A percentile compares a stretch with the other conserved stretches of the same genome.
Evolutionary conservation across 2,797 vertebrate genomes (phyloP).

Genomic region (Aphelocoma californica): DNA sequence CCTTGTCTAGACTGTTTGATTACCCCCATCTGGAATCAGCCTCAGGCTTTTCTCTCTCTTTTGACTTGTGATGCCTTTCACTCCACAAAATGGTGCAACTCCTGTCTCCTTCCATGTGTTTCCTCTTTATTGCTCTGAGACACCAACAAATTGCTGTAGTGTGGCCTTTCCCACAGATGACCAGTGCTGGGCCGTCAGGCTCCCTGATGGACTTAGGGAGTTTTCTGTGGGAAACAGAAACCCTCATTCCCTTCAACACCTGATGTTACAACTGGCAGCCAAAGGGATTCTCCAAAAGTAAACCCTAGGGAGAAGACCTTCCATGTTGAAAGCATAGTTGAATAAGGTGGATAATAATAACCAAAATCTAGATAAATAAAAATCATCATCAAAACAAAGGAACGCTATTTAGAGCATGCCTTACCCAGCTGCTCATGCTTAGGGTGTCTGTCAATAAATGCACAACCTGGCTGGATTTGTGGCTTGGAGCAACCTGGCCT

Average conservation of each 20-base stretch:
- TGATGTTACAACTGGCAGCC: not conserved
- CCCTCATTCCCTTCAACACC: not conserved
- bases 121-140: not conserved
- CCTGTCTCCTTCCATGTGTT: not conserved
- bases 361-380: not conserved
- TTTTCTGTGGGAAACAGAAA: not conserved
- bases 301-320: not conserved
- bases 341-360: not conserved
- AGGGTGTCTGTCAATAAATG: not conserved
- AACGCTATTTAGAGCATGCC: not conserved
- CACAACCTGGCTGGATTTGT: not conserved
- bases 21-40: not conserved
- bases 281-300: not conserved
- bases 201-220: not conserved
- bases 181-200: not conserved
- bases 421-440: accelerated
- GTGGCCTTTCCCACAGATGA: not conserved
- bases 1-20: not conserved
- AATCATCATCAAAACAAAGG: not conserved
- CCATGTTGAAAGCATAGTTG: not conserved
- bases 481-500: not conserved
- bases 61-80: not conserved
- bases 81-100: accelerated
- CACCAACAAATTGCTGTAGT: not conserved
- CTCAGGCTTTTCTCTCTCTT: not conserved